Base-by-base conservation (phyloP, 2,888 invertebrate genomes). In the Gortyna flavago region DNA sequence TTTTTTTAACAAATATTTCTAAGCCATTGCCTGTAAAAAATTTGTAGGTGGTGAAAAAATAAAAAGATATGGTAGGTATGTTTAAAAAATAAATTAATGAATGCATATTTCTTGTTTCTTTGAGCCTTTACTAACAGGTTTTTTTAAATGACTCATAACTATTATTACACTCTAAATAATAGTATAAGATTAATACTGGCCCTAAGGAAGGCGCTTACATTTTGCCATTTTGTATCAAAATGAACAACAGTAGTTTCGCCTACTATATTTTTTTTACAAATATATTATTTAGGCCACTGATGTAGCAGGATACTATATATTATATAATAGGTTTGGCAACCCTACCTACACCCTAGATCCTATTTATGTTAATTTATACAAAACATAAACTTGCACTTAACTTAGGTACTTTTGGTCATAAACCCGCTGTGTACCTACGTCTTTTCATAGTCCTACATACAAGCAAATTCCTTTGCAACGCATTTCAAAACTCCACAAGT, bases 301-400 rank as follows among this genome's bases (percentile, higher is more conserved):
- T 51, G 21, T 51, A 21, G 8, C 51, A 25, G 25, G 25, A 54
- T 54, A 54, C 51, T 25, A 54, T 54, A 54, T 54, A 54, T 54
- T 54, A 25, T 54, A 4, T 9, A 54, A 11, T 54, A 54, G 54
- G 54, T 9, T 54, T 54, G 54, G 54, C 54, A 21, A 25, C 54
- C 54, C 25, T 54, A 44, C 18, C 7, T 51, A 41, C 64, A 44
- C 35, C 13, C n/a, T 57, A 62, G 61, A 66, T 57, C 44, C 11
- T 68, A 71, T 67, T 68, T 68, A 83, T 59, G 57, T 51, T 68
- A 71, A 83, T 83, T 83, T 83, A 84, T 71, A 72, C 73, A 54
- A 67, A 64, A 74, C 67, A 80, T 80, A 71, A 51, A 67, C 62
- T 62, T 80, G 57, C 69, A 76, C 72, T 85, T 67, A 68, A 62